Percentiles rank a stretch among this genome's conserved stretches.
phyloP scores from a whole-genome alignment of 1,140 invertebrate species.

The Rhyacophila brunnea region DNA sequence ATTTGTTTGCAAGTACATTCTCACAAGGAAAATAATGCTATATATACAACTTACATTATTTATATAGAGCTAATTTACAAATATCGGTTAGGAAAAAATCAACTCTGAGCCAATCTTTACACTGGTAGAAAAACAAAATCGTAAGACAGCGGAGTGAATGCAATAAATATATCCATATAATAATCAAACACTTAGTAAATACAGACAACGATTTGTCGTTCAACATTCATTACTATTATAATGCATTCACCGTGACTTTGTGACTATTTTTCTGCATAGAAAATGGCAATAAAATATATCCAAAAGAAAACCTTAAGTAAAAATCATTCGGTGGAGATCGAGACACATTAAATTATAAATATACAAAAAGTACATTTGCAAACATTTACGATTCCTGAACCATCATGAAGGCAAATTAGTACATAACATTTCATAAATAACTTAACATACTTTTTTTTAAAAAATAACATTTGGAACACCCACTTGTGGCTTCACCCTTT shows the following conservation, averaged over 20 bases:
- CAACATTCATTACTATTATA: constrained; percentile 21
- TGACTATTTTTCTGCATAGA: constrained; percentile 35
- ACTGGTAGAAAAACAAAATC: constrained; percentile 29
- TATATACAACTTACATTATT: constrained; percentile 35
- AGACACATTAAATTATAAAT: constrained; percentile 36
- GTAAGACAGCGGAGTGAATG: constrained; percentile 27
- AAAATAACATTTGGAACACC: constrained; percentile 34
- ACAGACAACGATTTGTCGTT: constrained; percentile 18
- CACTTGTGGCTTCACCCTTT: constrained; percentile 27
- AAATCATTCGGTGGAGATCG: constrained; percentile 37
- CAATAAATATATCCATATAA: constrained; percentile 25
- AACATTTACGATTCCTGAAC: constrained; percentile 33
- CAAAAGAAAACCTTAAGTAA: constrained; percentile 31
- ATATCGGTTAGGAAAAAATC: constrained; percentile 32
- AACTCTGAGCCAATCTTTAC: constrained; percentile 30
- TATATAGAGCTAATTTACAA: constrained; percentile 24
- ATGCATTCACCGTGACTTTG: constrained; percentile 31
- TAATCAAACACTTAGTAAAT: constrained; percentile 25
- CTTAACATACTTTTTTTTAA: constrained; percentile 9
- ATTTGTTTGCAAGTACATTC: constrained; percentile 19
- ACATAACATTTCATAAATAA: constrained; percentile 30
- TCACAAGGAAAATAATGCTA: constrained; percentile 32
- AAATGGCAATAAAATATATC: constrained; percentile 35
- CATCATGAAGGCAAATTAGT: constrained; percentile 31
- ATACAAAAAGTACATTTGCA: constrained; percentile 35